Evolutionary conservation across 2,797 vertebrate species (phyloP), one percentile per base, ranked within the genome.

Genomic region (Amblyraja radiata): DNA sequence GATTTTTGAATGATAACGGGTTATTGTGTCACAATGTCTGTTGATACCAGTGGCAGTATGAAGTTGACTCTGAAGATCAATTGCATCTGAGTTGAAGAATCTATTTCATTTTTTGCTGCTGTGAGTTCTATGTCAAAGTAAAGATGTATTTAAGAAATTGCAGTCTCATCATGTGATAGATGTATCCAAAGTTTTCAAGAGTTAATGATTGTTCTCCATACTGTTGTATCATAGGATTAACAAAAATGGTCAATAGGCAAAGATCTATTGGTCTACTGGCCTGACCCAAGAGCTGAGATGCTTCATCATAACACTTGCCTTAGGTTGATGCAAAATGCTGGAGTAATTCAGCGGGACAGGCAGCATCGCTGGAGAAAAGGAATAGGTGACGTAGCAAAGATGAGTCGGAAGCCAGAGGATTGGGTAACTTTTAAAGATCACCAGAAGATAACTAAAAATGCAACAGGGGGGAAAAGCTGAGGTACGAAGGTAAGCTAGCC

Each of bases 91-190:
- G 9, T 36, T 65, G 28, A 65, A 88, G 18, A 65, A 88, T 88
- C 61, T 32, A 88, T 88, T 88, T 88, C 68, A 65, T 88, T 65
- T n/a, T 65, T 88, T 88, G 83, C 6, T 86, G 6, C 28, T 63
- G 84, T 32, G 28, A 88, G 16, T 88, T 88, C 84, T 65, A 7
- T 84, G 84, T 9, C 61, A 65, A 65, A 88, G 32, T 88, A 88
- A 36, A 65, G n/a, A 65, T 63, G 65, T 65, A 65, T 5, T 63
- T 2, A 16, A 21, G 58, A 65, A 65, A 65, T 28, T 65, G 61
- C 14, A 32, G 58, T 32, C 65, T 14, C 61, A 2, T 6, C 13
- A 8, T 32, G 14, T 88, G 65, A 63, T 7, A 83, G 10, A n/a
- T 84, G 46, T n/a, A 46, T 54, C 79, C 23, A 23, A 46, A 39